A percentile compares a stretch with the other conserved stretches of the same genome.
Conservation (phyloP, 2,797 vertebrate genomes). For the Hippocampus kuda region DNA sequence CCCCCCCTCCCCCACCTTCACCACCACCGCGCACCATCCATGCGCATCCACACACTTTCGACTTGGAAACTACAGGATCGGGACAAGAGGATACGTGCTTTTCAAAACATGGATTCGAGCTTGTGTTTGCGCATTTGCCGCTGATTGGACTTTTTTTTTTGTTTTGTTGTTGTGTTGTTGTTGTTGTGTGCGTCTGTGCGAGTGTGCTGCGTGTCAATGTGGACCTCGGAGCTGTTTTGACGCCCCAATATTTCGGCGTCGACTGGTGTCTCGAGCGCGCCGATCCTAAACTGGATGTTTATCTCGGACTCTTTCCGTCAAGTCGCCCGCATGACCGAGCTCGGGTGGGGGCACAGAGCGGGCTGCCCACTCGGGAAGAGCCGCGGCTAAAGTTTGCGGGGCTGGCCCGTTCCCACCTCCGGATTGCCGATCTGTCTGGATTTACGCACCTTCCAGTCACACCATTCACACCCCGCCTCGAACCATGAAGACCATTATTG, state of each 20-base stretch:
- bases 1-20: background rate
- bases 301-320: conserved; percentile 41
- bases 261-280: conserved; percentile 35
- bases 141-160: conserved; percentile 44
- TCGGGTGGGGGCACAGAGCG: conserved; percentile 62
- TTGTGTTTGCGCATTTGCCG: conserved; percentile 24
- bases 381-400: conserved; percentile 70
- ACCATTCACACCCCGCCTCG: conserved; percentile 39
- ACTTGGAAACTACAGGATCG: conserved; percentile 45
- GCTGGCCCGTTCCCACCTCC: conserved; percentile 39
- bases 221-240: conserved; percentile 21
- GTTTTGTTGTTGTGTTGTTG: background rate
- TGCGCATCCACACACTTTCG: conserved; percentile 36
- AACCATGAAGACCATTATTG: conserved; percentile 68
- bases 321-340: conserved; percentile 66
- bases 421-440: conserved; percentile 50
- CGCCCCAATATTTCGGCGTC: conserved; percentile 35
- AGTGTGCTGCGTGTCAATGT: no score
- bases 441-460: conserved; percentile 56
- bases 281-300: conserved; percentile 50
- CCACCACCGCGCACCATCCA: conserved; percentile 41
- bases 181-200: no score
- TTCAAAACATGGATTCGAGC: conserved; percentile 51
- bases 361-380: conserved; percentile 66
- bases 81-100: conserved; percentile 47